phyloP scores from a whole-genome alignment of 2,797 vertebrate species.

The Selene dorsalis region DNA sequence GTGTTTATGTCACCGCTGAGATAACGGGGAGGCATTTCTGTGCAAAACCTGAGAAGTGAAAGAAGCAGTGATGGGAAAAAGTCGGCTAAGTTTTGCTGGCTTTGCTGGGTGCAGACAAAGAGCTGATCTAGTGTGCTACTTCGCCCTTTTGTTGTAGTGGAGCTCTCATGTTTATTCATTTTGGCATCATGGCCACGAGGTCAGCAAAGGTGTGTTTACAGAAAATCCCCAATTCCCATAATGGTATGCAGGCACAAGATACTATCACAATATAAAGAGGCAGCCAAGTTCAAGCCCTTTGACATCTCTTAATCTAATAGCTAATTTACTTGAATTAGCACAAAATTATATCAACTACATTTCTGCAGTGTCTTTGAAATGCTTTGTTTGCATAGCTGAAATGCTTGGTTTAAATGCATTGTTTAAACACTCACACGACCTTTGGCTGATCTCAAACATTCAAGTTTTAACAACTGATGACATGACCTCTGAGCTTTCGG shows the following conservation, averaged over 20 bases:
- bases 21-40: constrained; percentile 28
- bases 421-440: constrained; percentile 45
- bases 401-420: constrained; percentile 30
- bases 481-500: constrained; percentile 63
- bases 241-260: constrained; percentile 57
- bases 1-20: constrained; percentile 37
- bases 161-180: constrained; percentile 67
- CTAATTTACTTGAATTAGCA: constrained; percentile 34
- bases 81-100: constrained; percentile 25
- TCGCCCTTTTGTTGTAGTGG: constrained; percentile 32
- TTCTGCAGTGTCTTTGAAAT: constrained; percentile 20
- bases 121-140: constrained; percentile 39
- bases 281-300: constrained; percentile 52
- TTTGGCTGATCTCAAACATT: constrained; percentile 50
- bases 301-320: constrained; percentile 31
- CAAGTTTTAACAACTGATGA: constrained; percentile 52
- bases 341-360: constrained; percentile 15
- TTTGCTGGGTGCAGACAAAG: constrained; percentile 31
- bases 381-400: constrained; percentile 41
- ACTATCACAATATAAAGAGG: constrained; percentile 48
- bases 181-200: constrained; percentile 66
- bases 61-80: constrained; percentile 30
- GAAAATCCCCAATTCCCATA: constrained; percentile 66
- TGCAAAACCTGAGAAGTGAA: constrained; percentile 24
- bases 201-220: constrained; percentile 71